Conservation (phyloP, 2,113 vertebrate genomes). For the Caranx ignobilis region DNA sequence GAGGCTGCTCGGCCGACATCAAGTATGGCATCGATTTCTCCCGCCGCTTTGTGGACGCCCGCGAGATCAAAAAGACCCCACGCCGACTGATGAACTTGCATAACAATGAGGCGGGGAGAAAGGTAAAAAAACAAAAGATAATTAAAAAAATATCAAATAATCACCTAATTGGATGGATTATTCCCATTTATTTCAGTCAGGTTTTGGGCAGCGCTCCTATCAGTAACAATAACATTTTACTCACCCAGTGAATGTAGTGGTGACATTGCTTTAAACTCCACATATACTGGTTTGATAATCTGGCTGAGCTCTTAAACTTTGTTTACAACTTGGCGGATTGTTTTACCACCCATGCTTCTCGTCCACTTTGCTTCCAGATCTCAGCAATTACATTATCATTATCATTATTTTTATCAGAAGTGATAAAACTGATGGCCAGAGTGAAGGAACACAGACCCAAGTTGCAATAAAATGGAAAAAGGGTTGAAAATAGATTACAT, state of each 20-base stretch:
- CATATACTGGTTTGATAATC: not conserved
- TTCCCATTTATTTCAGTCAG: not conserved
- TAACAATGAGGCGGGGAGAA: conserved; percentile 98
- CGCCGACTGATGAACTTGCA: conserved; percentile 99
- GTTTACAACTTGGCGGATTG: conserved; percentile 7
- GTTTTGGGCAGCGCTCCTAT: not conserved
- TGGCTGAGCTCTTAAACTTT: not conserved
- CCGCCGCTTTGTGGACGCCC: conserved; percentile 95
- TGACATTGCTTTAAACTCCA: conserved; percentile 5
- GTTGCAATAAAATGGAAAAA: not conserved
- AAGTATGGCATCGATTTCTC: conserved; percentile 99
- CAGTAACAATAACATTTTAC: not conserved
- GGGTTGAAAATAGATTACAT: not conserved
- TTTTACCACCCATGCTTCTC: conserved; percentile 8
- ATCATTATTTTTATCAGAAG: not conserved
- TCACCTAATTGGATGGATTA: not conserved
- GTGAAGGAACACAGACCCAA: not conserved
- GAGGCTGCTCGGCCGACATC: conserved; percentile 98
- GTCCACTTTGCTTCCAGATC: not conserved
- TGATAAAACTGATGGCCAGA: not conserved
- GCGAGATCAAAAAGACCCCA: conserved; percentile 98
- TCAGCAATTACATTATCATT: not conserved
- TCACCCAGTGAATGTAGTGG: not conserved
- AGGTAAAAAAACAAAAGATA: conserved; percentile 84
- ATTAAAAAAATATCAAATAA: not conserved